Evolutionary conservation across 2,797 vertebrate genomes (phyloP), one percentile per base, ranked within the genome.

Genomic region (Lutjanus campechanus): DNA sequence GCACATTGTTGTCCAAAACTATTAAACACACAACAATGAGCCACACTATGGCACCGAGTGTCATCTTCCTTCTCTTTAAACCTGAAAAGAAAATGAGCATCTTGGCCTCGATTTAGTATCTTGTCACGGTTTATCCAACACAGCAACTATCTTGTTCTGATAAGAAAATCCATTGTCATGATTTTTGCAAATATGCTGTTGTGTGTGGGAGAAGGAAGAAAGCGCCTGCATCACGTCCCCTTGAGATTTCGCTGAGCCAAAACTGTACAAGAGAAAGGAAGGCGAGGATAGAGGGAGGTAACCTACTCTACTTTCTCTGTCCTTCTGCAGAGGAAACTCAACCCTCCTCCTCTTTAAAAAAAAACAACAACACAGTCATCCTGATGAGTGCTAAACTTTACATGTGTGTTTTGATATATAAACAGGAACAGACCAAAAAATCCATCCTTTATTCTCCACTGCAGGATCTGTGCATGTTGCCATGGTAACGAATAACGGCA

Each of bases 221-320:
- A 86, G 73, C 20, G 68, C 29, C 49, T 73, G 74, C 65, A 65
- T 88, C 69, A 11, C 1, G 10, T 49, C 62, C 89, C 68, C 73
- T 11, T n/a, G 86, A 85, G 90, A 79, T 44, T 72, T 64, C 44
- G 13, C 67, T 61, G 86, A 87, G 82, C 90, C 83, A 83, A 84
- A 92, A 86, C n/a, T 71, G 83, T 77, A 15, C 22, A 17, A 63
- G 58, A 72, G 65, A 63, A 73, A 75, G 58, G 60, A 77, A 81
- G 67, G 58, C 17, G 29, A 71, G 73, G 65, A 70, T 3, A 63
- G 76, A 75, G 81, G 76, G 85, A 88, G 75, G 85, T 71, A 75
- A 90, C 91, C 92, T 91, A 40, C 89, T 91, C 88, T 6, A 91
- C 87, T 92, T 92, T 55, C 68, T 75, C 19, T 50, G 64, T 79